Conservation (phyloP, 2,888 invertebrate species). For the Amphipyra tragopoginis region DNA sequence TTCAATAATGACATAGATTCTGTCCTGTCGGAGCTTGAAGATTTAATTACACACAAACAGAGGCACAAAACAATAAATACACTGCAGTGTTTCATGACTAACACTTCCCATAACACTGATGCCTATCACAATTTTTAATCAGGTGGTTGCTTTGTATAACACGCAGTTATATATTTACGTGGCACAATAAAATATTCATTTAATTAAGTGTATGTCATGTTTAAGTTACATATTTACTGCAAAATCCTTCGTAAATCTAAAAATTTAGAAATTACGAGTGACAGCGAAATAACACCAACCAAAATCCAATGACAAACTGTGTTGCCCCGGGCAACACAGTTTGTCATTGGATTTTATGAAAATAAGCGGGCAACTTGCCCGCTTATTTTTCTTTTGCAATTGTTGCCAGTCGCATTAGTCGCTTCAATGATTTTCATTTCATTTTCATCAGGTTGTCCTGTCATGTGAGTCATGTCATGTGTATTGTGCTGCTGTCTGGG, state of each 20-base stretch:
- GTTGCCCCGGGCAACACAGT: no score
- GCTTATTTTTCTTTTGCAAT: no score
- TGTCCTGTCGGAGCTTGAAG: conserved; percentile 69
- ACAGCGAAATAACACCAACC: conserved; percentile 55
- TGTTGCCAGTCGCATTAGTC: no score
- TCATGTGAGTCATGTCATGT: no score
- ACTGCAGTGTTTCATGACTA: conserved; percentile 84
- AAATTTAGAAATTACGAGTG: conserved; percentile 31
- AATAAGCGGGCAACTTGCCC: no score
- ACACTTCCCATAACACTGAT: conserved; percentile 80
- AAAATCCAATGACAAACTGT: conserved; percentile 35
- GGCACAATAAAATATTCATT: conserved; percentile 7
- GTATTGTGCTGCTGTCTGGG: no score
- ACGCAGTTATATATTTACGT: conserved; percentile 10
- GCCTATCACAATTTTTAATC: conserved; percentile 36
- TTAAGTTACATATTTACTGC: conserved; percentile 15
- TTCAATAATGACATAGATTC: conserved; percentile 73
- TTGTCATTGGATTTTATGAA: no score
- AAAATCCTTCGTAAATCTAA: conserved; percentile 7
- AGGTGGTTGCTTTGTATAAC: conserved; percentile 6
- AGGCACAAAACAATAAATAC: conserved; percentile 81
- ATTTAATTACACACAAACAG: conserved; percentile 74
- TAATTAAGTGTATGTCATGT: conserved; percentile 5
- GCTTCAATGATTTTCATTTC: not conserved
- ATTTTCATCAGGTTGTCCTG: no score